A percentile compares a stretch with the other conserved stretches of the same genome.
Conservation (phyloP, 2,797 vertebrate genomes). For the Diceros bicornis region DNA sequence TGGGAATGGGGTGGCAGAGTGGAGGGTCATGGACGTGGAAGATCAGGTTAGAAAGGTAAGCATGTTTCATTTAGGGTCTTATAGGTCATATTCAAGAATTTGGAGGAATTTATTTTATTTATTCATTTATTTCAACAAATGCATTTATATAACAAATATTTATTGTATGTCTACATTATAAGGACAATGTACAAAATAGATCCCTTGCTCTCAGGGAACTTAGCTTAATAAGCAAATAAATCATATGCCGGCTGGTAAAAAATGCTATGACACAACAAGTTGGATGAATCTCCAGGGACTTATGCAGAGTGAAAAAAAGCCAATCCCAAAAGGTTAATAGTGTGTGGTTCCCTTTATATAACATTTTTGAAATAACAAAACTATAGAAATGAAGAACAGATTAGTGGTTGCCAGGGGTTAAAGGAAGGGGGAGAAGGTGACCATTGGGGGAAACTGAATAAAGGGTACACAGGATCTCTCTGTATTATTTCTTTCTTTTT, state of each 20-base stretch:
- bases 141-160: conserved; percentile 6
- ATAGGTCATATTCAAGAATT: neutral
- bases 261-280: neutral
- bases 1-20: neutral
- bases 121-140: too few species aligned
- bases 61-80: neutral
- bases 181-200: neutral
- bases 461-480: neutral
- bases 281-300: neutral
- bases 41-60: neutral
- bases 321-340: neutral
- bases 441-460: neutral
- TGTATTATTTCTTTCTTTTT: neutral
- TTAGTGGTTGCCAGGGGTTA: neutral
- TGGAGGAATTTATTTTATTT: neutral
- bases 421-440: neutral
- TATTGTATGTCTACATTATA: neutral
- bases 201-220: neutral
- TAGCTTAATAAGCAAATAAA: conserved; percentile 8
- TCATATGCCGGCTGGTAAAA: neutral
- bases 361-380: conserved; percentile 33
- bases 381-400: neutral
- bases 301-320: neutral
- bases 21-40: neutral
- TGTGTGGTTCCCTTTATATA: neutral